Evolutionary conservation across 1,140 invertebrate species (phyloP).

Genomic region (Drosophila simulans): DNA sequence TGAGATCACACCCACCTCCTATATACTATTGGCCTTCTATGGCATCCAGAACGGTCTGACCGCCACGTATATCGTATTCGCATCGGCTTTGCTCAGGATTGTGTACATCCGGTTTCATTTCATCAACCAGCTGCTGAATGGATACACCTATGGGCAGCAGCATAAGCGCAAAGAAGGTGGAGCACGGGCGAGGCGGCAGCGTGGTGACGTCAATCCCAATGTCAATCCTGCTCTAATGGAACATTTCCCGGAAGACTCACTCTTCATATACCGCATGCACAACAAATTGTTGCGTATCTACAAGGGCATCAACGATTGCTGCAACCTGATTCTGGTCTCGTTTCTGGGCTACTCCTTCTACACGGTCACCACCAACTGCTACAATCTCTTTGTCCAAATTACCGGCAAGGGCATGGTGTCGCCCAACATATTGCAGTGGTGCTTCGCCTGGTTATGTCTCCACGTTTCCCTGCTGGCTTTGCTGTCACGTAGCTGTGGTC

Average conservation of each 20-base stretch:
- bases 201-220: slow-evolving; percentile 11
- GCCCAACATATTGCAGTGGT: slow-evolving; percentile 68
- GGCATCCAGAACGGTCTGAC: slow-evolving; percentile 72
- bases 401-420: slow-evolving; percentile 68
- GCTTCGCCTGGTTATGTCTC: slow-evolving; percentile 67
- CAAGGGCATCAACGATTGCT: slow-evolving; percentile 76
- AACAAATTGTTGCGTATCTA: slow-evolving; percentile 77
- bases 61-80: slow-evolving; percentile 74
- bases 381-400: slow-evolving; percentile 81
- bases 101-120: slow-evolving; percentile 70
- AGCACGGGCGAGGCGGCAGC: background rate
- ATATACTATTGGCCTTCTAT: slow-evolving; percentile 71
- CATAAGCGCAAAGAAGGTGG: slow-evolving; percentile 22
- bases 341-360: slow-evolving; percentile 83
- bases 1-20: slow-evolving; percentile 59
- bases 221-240: slow-evolving; percentile 50
- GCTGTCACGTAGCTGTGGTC: slow-evolving; percentile 67
- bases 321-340: slow-evolving; percentile 75
- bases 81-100: slow-evolving; percentile 67
- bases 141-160: slow-evolving; percentile 67
- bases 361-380: slow-evolving; percentile 82
- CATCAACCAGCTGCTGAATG: slow-evolving; percentile 65
- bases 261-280: slow-evolving; percentile 79
- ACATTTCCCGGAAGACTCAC: slow-evolving; percentile 70
- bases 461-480: slow-evolving; percentile 67